Evolutionary conservation across 2,888 invertebrate genomes (phyloP).

Genomic region (Trichogramma dendrolimi): DNA sequence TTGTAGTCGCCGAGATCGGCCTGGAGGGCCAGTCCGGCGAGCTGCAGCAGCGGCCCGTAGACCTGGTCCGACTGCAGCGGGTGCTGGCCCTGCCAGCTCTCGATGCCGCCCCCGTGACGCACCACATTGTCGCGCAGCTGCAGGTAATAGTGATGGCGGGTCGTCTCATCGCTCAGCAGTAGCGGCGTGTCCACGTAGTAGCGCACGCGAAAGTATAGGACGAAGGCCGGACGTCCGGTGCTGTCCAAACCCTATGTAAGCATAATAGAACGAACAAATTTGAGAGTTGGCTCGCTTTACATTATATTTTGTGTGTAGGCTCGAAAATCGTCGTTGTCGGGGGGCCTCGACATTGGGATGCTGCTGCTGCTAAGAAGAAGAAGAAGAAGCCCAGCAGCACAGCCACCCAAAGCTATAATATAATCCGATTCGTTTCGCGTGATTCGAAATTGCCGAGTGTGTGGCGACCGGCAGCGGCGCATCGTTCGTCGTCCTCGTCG

Average conservation of each 20-base stretch:
- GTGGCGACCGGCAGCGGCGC: too few species aligned
- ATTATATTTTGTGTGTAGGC: not conserved
- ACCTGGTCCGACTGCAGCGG: slow-evolving; percentile 60
- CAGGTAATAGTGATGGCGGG: slow-evolving; percentile 89
- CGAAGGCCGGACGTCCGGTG: slow-evolving; percentile 83
- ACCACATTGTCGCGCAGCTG: slow-evolving; percentile 86
- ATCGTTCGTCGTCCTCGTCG: too few species aligned
- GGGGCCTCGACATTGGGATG: too few species aligned
- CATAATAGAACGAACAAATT: slow-evolving; percentile 43
- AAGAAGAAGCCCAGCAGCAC: too few species aligned
- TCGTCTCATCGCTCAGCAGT: slow-evolving; percentile 82
- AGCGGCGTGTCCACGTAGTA: slow-evolving; percentile 91
- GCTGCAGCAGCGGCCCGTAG: slow-evolving; percentile 69
- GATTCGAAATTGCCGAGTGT: too few species aligned
- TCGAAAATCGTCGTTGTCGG: too few species aligned
- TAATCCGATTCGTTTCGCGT: too few species aligned
- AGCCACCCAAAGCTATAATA: too few species aligned
- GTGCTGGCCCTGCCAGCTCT: slow-evolving; percentile 49
- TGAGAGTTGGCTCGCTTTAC: not conserved
- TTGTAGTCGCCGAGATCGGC: slow-evolving; percentile 84
- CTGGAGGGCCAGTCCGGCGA: slow-evolving; percentile 87
- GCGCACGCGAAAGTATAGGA: slow-evolving; percentile 86
- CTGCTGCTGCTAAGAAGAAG: too few species aligned
- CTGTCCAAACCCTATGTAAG: slow-evolving; percentile 73
- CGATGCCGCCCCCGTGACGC: slow-evolving; percentile 52